Evolutionary conservation across 2,888 invertebrate species (phyloP), one percentile per base, ranked within the genome.

Genomic region (Alitta virens): DNA sequence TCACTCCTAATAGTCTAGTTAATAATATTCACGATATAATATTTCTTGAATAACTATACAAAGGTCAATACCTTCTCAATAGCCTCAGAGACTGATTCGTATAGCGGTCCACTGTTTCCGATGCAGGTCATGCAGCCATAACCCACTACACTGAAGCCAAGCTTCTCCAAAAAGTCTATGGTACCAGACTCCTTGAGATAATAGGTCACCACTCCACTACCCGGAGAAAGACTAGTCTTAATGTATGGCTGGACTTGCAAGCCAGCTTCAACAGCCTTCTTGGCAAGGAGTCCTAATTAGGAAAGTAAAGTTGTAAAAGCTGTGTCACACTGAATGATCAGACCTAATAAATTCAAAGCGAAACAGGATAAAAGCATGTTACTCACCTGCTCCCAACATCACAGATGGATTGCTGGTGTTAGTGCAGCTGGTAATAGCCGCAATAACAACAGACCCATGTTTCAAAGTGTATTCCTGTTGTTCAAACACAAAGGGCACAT

Each of bases 41-140:
- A n/a, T n/a, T n/a, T n/a, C n/a, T n/a, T n/a, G 33, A 33, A 12
- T 33, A 12, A 33, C 5, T 33, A 33, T 33, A 7, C 5, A 33
- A 5, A 33, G 5, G 33, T 12, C 33, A 66, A 70, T 73, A 90
- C 89, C 85, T 90, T 90, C 78, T 96, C 95, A 68, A 96, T 94
- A 1, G 93, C 93, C 74, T 91, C 91, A 0, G 89, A 90, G n/a
- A 96, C 90, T 72, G 90, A 87, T 56, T 96, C 95, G 59, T 92
- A 91, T 0, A 99, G 87, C 0, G 96, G 95, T 0, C 98, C 98
- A 3, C 94, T 94, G 85, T 99, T 99, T 0, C 98, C 98, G 72
- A 99, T 99, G 79, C 99, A 99, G 0, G 98, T 98, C 97, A 97
- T 98, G 81, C 99, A 99, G 0, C 98, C 98, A 78, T 97, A 99